Conservation (phyloP, 2,797 vertebrate species). For the Sebastes alutus region DNA sequence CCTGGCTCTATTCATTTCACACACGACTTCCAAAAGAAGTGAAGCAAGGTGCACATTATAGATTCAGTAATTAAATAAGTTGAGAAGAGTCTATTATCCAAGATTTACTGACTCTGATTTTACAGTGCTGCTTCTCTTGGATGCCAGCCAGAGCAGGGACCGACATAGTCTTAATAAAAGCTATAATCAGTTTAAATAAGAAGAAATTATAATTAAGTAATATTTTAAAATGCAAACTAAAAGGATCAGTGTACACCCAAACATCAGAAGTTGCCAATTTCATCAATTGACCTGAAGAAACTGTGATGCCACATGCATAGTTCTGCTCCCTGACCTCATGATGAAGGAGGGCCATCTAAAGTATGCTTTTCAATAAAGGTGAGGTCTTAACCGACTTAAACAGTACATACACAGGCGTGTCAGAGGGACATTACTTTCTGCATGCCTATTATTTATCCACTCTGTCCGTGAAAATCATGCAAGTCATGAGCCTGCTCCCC, state of each 20-base stretch:
- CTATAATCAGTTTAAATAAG: background rate
- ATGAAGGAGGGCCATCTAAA: background rate
- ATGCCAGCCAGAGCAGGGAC: background rate
- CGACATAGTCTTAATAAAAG: background rate
- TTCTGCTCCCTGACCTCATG: background rate
- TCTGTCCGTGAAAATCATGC: slow-evolving; percentile 23
- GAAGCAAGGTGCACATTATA: background rate
- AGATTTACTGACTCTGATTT: slow-evolving; percentile 4
- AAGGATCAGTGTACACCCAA: background rate
- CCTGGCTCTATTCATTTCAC: background rate
- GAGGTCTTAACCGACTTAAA: background rate
- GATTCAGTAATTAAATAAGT: background rate
- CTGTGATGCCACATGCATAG: background rate
- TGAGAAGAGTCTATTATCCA: background rate
- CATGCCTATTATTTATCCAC: background rate
- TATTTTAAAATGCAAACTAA: background rate
- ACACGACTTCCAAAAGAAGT: background rate
- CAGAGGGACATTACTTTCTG: background rate
- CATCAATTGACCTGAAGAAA: background rate
- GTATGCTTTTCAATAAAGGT: background rate
- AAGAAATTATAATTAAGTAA: background rate
- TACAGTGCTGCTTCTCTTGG: background rate
- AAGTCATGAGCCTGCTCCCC: slow-evolving; percentile 7
- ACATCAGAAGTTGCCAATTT: background rate
- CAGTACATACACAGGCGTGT: background rate